Conservation (phyloP, 1,140 invertebrate genomes). For the Paraescarpia echinospica region DNA sequence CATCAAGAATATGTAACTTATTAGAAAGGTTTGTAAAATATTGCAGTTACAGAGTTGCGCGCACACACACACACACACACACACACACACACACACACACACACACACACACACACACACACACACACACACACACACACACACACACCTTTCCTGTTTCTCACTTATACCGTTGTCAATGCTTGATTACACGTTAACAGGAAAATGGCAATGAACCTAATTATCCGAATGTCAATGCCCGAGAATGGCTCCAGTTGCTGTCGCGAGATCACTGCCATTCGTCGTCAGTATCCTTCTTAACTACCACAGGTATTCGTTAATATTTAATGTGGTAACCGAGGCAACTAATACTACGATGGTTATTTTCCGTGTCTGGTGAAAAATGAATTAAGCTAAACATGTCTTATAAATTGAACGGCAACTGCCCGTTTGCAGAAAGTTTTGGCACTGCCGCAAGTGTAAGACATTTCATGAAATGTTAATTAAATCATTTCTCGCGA, state of each 20-base stretch:
- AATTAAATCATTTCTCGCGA: not conserved
- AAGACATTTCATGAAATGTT: not conserved
- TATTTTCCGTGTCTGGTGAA: not conserved
- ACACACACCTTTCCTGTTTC: too few relatives aligned
- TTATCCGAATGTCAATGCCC: not conserved
- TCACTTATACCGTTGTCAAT: not conserved
- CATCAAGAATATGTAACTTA: too few relatives aligned
- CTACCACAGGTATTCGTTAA: not conserved
- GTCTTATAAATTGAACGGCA: not conserved
- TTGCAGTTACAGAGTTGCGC: too few relatives aligned
- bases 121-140: too few relatives aligned
- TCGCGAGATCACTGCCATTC: not conserved
- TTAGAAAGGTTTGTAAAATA: too few relatives aligned
- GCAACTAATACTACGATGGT: not conserved
- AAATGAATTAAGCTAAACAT: not conserved
- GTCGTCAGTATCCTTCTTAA: not conserved
- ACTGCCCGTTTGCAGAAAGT: not conserved
- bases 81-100: too few relatives aligned
- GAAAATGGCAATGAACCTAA: not conserved
- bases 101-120: too few relatives aligned
- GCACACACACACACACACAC: too few relatives aligned
- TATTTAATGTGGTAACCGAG: not conserved
- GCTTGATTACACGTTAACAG: not conserved
- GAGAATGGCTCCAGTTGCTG: not conserved
- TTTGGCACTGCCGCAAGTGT: not conserved